Conservation (phyloP, 2,797 vertebrate species). For the Pogonophryne albipinna region DNA sequence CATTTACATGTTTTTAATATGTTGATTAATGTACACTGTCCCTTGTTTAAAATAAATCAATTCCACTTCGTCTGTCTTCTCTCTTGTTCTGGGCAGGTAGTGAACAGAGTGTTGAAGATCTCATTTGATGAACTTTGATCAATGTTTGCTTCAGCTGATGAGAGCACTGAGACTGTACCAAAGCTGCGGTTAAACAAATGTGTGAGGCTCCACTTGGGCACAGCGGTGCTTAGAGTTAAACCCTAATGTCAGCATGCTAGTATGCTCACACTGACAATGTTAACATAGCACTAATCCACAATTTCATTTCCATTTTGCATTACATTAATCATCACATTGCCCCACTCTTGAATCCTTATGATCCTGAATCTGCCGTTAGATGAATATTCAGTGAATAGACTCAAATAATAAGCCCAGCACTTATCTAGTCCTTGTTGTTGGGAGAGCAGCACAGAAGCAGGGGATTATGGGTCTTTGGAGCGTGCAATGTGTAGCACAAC, state of each 20-base stretch:
- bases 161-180: too few relatives aligned
- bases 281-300: background rate
- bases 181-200: too few relatives aligned
- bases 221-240: too few relatives aligned
- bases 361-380: background rate
- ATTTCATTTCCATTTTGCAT: background rate
- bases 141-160: too few relatives aligned
- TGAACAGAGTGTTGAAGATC: too few relatives aligned
- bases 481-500: constrained; percentile 9
- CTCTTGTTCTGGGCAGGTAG: too few relatives aligned
- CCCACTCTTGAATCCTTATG: background rate
- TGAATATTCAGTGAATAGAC: constrained; percentile 5
- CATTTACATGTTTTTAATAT: too few relatives aligned
- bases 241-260: background rate
- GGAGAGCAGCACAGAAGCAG: constrained; percentile 2
- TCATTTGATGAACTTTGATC: too few relatives aligned
- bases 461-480: constrained; percentile 27
- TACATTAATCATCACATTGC: background rate
- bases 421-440: constrained; percentile 13
- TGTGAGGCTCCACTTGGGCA: too few relatives aligned
- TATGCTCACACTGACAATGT: background rate
- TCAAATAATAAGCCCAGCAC: constrained; percentile 21
- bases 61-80: too few relatives aligned
- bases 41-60: too few relatives aligned
- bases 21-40: too few relatives aligned